Evolutionary conservation across 2,113 vertebrate genomes (phyloP).

Genomic region (Boulengeromyrus knoepffleri): DNA sequence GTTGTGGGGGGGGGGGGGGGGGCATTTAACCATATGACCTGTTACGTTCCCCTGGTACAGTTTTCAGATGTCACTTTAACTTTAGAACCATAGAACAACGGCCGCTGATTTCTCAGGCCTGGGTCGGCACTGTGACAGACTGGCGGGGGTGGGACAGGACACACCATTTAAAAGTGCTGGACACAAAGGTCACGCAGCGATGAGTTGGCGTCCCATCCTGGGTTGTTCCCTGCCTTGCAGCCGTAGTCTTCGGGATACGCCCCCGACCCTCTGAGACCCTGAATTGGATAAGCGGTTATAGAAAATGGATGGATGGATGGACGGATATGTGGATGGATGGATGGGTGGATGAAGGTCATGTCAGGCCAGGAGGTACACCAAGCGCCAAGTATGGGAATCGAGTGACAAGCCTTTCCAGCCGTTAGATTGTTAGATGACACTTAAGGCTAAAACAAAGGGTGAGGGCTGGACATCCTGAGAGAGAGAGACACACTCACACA

Average conservation of each 20-base stretch:
- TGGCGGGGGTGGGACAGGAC: neutral
- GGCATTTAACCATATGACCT: neutral
- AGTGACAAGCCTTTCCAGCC: no score
- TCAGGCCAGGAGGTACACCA: neutral
- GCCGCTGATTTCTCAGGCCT: neutral
- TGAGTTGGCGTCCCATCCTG: neutral
- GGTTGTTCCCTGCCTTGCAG: no score
- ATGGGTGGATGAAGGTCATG: neutral
- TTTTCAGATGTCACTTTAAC: neutral
- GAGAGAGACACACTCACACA: neutral
- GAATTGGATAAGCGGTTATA: neutral
- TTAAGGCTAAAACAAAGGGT: conserved; percentile 28
- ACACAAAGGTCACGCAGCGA: neutral
- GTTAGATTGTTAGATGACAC: conserved; percentile 8
- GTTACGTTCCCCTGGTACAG: neutral
- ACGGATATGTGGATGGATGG: no score
- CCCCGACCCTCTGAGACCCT: no score
- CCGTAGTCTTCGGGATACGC: no score
- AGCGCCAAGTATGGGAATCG: neutral
- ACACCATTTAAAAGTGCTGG: no score
- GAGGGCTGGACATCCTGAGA: neutral
- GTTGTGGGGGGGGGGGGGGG: no score
- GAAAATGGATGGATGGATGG: neutral
- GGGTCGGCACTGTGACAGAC: neutral
- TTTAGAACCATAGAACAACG: neutral